Percentiles rank a stretch among this genome's conserved stretches.
Conservation (phyloP, 2,113 vertebrate genomes). For the Trichechus manatus region DNA sequence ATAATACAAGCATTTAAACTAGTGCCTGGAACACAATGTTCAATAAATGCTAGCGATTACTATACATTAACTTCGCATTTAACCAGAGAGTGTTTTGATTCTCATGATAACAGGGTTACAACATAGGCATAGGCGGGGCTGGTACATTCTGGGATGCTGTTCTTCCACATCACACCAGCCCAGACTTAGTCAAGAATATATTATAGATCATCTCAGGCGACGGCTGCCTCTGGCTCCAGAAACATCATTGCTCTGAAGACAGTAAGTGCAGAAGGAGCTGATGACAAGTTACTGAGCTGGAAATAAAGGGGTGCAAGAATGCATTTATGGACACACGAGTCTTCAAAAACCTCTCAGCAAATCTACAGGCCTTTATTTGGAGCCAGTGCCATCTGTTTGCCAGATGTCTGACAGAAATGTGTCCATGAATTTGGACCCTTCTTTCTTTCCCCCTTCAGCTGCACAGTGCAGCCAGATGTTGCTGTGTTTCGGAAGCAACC, state of each 20-base stretch:
- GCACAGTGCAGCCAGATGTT: conserved; percentile 62
- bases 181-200: neutral
- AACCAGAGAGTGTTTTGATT: neutral
- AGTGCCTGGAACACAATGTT: neutral
- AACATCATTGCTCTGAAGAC: neutral
- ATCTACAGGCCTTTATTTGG: conserved; percentile 71
- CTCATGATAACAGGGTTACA: neutral
- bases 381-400: conserved; percentile 79
- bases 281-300: conserved; percentile 66
- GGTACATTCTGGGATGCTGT: rapidly evolving
- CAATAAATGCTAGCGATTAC: neutral
- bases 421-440: conserved; percentile 74
- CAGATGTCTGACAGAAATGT: conserved; percentile 77
- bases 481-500: conserved; percentile 59
- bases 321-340: conserved; percentile 42
- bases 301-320: conserved; percentile 68
- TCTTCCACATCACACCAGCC: neutral
- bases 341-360: conserved; percentile 70
- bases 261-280: neutral
- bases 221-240: neutral
- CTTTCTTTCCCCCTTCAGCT: conserved; percentile 56
- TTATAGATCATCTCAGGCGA: neutral
- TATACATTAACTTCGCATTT: neutral
- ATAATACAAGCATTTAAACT: neutral
- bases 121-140: no score